These are phyloP conservation scores for Philaenus spumarius DNA, from an alignment of 1,140 invertebrate species.

Conservation along the genomic window DNA sequence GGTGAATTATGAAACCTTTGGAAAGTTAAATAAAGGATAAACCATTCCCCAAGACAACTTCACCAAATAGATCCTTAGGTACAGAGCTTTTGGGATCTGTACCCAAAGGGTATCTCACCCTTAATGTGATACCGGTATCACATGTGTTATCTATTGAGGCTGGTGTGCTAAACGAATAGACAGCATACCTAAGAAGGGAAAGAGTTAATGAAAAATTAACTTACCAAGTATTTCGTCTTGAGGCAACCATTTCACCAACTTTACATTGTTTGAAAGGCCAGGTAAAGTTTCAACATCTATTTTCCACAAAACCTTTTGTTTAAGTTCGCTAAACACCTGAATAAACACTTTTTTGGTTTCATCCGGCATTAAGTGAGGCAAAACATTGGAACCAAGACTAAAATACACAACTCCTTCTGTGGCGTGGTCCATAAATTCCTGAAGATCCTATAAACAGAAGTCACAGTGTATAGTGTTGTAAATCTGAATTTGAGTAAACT, in stretches of 20 bases:
- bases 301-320: conserved; percentile 58
- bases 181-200: no score
- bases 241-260: conserved; percentile 58
- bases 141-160: no score
- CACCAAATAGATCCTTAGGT: neutral
- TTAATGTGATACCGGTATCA: no score
- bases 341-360: conserved; percentile 26
- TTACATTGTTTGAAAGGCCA: conserved; percentile 48
- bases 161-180: no score
- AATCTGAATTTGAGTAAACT: neutral
- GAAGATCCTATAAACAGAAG: conserved; percentile 21
- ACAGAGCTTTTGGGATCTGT: no score
- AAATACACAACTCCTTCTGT: no score
- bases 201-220: no score
- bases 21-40: no score
- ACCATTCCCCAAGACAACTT: no score
- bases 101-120: no score
- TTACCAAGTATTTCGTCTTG: conserved; percentile 57
- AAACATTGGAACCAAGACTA: conserved; percentile 35
- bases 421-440: conserved; percentile 35
- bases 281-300: conserved; percentile 43
- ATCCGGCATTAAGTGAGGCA: conserved; percentile 17
- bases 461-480: neutral
- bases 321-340: conserved; percentile 47
- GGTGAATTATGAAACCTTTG: no score